Evolutionary conservation across 2,888 invertebrate genomes (phyloP), one percentile per base, ranked within the genome.

Genomic region (Furcula furcula): DNA sequence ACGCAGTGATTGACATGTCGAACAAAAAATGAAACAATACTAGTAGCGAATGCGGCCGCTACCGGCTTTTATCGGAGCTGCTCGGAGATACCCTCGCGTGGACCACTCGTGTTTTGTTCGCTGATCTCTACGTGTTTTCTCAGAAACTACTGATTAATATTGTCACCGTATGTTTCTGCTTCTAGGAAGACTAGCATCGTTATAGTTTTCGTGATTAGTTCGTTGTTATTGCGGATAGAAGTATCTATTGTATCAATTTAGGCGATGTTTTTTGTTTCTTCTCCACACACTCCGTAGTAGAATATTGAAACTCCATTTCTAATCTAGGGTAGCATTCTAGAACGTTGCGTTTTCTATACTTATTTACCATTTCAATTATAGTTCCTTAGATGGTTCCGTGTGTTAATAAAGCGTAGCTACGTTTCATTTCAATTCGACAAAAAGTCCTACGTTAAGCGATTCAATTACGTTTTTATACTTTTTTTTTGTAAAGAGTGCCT

Each of bases 21-120:
- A 34, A 63, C 54, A 74, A 80, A 83, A 79, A 79, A 77, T 61
- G 32, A 65, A 65, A 76, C 72, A 79, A 76, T 76, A 63, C 61
- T 49, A 46, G 54, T 59, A 54, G 59, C 59, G 55, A 55, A 66
- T 61, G 64, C 61, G 57, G 54, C 39, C 39, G 70, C 73, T 76
- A 71, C 73, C 53, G 62, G 55, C 44, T 59, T 46, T 47, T 54
- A 58, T 56, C 53, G 42, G 34, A 50, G 50, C 45, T 53, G 49
- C 50, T 53, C 30, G 40, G 40, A 45, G 44, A 31, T 40, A 41
- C 42, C 40, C 27, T 44, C 50, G 40, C 46, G 28, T 41, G 34
- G 46, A 43, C 30, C 50, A 50, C 57, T 57, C 45, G 57, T 46
- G 42, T 52, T 56, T 58, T 59, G 40, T 54, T 46, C 34, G 37